Evolutionary conservation across 2,888 invertebrate species (phyloP).

Genomic region (Noctua fimbriata): DNA sequence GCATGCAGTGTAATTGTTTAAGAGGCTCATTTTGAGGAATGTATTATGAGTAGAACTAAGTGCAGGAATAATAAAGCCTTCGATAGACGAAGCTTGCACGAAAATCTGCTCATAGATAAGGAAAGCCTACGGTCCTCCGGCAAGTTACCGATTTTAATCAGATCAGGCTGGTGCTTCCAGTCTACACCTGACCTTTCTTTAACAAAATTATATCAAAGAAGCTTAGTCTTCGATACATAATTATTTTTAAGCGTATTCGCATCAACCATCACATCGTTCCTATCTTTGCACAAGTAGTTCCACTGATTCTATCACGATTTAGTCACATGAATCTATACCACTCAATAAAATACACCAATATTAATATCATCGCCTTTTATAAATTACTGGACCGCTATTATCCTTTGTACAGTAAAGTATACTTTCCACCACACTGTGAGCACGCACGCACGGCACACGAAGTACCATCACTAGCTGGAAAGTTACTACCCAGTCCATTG

Average conservation of each 20-base stretch:
- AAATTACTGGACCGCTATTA: constrained; percentile 32
- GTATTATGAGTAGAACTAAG: neutral
- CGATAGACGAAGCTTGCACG: neutral
- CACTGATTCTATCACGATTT: neutral
- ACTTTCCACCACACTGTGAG: constrained; percentile 30
- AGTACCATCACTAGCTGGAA: constrained; percentile 66
- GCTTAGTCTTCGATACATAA: neutral
- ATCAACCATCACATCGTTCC: neutral
- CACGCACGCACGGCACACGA: constrained; percentile 60
- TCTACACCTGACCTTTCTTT: neutral
- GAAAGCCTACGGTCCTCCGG: neutral
- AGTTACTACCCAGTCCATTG: constrained; percentile 79
- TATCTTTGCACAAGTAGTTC: too few relatives aligned
- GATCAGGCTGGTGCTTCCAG: neutral
- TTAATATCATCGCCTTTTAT: constrained; percentile 24
- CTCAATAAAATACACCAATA: constrained; percentile 34
- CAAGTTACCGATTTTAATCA: neutral
- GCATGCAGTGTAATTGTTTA: constrained; percentile 10
- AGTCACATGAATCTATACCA: neutral
- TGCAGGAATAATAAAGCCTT: neutral
- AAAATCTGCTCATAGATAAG: neutral
- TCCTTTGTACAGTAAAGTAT: constrained; percentile 15
- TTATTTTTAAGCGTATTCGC: neutral
- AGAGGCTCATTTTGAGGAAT: neutral
- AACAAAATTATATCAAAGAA: neutral